Evolutionary conservation across 2,888 invertebrate species (phyloP).

Genomic region (Ophonus ardosiacus): DNA sequence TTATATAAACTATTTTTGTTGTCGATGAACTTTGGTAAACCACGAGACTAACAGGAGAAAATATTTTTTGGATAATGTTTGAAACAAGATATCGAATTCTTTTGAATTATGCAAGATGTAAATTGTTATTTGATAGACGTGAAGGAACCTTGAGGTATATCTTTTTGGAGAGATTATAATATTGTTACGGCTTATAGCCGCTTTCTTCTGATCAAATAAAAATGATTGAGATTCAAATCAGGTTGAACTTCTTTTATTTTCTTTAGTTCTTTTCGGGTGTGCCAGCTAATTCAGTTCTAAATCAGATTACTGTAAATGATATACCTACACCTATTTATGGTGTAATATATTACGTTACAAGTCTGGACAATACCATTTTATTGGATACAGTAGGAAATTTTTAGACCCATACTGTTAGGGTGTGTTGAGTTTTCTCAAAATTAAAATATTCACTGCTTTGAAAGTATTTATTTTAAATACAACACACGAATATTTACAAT

Average conservation of each 20-base stretch:
- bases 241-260: not conserved
- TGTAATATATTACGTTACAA: too few relatives aligned
- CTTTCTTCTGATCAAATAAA: not conserved
- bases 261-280: not conserved
- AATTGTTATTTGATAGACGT: not conserved
- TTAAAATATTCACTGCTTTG: too few relatives aligned
- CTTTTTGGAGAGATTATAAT: not conserved
- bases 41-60: conserved; percentile 1
- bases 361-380: too few relatives aligned
- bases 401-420: too few relatives aligned
- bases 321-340: not conserved
- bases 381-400: too few relatives aligned
- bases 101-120: not conserved
- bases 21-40: conserved; percentile 32
- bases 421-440: too few relatives aligned
- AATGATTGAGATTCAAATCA: not conserved
- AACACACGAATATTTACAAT: too few relatives aligned
- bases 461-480: too few relatives aligned
- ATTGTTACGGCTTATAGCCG: not conserved
- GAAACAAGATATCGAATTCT: conserved; percentile 5
- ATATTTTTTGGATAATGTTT: conserved; percentile 23
- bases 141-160: not conserved
- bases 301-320: not conserved
- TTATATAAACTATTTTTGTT: conserved; percentile 27
- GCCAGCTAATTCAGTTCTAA: not conserved